Conservation (phyloP, 2,113 vertebrate genomes). For the Corythoichthys intestinalis region DNA sequence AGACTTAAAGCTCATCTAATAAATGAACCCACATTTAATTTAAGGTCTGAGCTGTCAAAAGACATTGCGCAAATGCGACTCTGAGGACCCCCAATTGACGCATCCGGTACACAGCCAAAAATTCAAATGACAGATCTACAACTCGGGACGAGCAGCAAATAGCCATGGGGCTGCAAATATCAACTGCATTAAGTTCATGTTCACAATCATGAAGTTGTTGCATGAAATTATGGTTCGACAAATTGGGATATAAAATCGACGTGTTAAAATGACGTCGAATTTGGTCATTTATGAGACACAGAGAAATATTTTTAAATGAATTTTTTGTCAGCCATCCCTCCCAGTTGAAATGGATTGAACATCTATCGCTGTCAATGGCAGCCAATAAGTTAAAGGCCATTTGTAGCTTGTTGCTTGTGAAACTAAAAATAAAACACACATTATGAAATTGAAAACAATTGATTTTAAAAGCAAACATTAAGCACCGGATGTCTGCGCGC, state of each 20-base stretch:
- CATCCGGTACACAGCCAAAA: background rate
- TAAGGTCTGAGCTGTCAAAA: slow-evolving; percentile 3
- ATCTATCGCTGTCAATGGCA: too few species aligned
- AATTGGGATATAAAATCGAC: too few species aligned
- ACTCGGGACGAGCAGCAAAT: background rate
- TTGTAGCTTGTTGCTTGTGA: too few species aligned
- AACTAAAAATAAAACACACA: too few species aligned
- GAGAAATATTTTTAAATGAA: too few species aligned
- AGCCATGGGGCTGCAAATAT: background rate
- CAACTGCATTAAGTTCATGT: background rate
- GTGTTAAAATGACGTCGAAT: too few species aligned
- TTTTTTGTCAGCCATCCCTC: background rate
- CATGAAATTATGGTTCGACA: too few species aligned
- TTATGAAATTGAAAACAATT: background rate
- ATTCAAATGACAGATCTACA: background rate
- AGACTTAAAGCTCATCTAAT: background rate
- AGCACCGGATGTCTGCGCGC: background rate
- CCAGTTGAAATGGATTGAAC: too few species aligned
- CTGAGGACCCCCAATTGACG: background rate
- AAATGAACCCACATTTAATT: background rate
- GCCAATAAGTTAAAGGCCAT: too few species aligned
- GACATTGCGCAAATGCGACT: background rate
- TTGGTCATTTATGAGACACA: too few species aligned
- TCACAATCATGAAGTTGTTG: background rate
- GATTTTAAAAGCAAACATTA: background rate